Base-by-base conservation (phyloP, 2,113 vertebrate genomes). In the Eurypyga helias region DNA sequence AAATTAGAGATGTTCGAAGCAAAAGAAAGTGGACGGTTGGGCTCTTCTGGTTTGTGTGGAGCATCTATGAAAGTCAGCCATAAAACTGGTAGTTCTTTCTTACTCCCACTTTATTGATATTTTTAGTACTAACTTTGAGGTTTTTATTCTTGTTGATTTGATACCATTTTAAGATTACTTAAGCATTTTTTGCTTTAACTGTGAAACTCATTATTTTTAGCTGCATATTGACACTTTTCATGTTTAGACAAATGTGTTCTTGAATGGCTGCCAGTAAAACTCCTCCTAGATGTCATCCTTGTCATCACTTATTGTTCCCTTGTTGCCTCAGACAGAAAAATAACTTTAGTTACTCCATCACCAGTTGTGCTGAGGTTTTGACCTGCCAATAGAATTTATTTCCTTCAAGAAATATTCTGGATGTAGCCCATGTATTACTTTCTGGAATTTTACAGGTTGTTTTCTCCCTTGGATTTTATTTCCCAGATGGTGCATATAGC, bases 331-430 rank as follows among this genome's bases (percentile, higher is more conserved):
- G 93, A 90, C 54, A 89, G 62, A 75, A 89, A 94, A 93, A 97
- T 92, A 95, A 96, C 93, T 87, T 67, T 94, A 88, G 78, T 96
- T 96, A 96, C 83, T 75, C 70, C 73, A 41, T 95, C 88, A 95
- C 25, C n/a, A 14, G 57, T 83, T 95, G 17, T 87, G 45, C 84
- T 85, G 70, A 19, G 21, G 23, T 75, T 89, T 77, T 87, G 83
- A 87, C 94, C 90, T 86, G 13, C 45, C 69, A 49, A 86, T 54
- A 87, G 21, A 65, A 92, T 11, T 5, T 10, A 38, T 79, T 81
- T 85, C 25, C 58, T 67, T 75, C 11, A 61, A 52, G 90, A 70
- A 38, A 38, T 21, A 46, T 82, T 65, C 70, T 66, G 17, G 10
- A 36, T 66, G 38, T 29, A 43, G 33, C 28, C 31, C 19, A 29